Percentiles rank a stretch among this genome's conserved stretches.
These are phyloP conservation scores for Drosophila kikkawai DNA, from an alignment of 1,140 invertebrate species.

Conservation along the genomic window DNA sequence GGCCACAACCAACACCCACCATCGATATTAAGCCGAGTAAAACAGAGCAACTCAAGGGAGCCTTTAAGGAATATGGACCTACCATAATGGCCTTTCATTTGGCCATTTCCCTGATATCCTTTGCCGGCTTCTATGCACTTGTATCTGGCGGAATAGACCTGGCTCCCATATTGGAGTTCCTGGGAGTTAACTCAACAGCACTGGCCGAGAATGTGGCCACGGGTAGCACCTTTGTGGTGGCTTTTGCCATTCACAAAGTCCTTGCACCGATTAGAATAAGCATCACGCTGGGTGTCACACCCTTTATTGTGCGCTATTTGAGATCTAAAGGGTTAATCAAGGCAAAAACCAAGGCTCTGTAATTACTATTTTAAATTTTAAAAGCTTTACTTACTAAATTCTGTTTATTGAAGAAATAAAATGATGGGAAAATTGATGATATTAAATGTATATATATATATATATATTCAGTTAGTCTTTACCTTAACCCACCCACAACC, in stretches of 20 bases:
- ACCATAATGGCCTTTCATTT: constrained; percentile 6
- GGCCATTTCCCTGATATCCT: neutral
- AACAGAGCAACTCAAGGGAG: neutral
- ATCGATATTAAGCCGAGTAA: neutral
- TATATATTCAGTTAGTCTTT: no score
- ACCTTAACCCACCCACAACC: neutral
- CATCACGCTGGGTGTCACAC: neutral
- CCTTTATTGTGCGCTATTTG: neutral
- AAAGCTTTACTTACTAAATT: neutral
- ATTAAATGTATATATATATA: no score
- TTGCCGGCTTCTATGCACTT: neutral
- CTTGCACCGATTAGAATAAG: neutral
- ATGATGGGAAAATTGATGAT: neutral
- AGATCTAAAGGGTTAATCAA: neutral
- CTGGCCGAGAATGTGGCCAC: neutral
- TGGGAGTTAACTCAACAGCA: neutral
- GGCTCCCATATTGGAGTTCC: neutral
- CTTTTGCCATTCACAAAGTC: constrained; percentile 1
- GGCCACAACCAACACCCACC: neutral
- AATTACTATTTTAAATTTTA: neutral
- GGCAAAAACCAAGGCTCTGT: neutral
- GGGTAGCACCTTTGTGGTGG: neutral
- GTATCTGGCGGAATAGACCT: neutral
- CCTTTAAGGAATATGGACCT: constrained; percentile 3
- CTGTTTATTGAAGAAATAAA: neutral